phyloP scores from a whole-genome alignment of 2,797 vertebrate species.

The Enteromius argenteus region DNA sequence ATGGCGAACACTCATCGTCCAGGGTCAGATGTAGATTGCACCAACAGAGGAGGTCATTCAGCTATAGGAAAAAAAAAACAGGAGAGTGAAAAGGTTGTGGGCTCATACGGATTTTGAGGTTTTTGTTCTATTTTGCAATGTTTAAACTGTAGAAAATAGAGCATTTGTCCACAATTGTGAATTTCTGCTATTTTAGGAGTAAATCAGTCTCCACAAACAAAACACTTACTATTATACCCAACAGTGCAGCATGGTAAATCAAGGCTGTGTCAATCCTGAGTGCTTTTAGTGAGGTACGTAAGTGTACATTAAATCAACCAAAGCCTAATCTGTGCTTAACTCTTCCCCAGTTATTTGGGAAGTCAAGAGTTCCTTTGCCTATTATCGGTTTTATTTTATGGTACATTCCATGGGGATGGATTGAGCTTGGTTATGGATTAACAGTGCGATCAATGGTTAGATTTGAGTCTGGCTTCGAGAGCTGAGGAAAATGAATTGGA shows the following conservation, averaged over 20 bases:
- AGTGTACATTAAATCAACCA: constrained; percentile 71
- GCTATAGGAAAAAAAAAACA: constrained; percentile 80
- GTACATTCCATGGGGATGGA: constrained; percentile 85
- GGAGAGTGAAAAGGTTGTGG: constrained; percentile 71
- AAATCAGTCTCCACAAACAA: constrained; percentile 69
- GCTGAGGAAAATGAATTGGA: constrained; percentile 97
- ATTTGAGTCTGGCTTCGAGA: constrained; percentile 87
- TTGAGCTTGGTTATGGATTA: constrained; percentile 98
- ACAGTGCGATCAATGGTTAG: constrained; percentile 93
- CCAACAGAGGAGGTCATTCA: constrained; percentile 74
- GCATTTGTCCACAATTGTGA: not conserved
- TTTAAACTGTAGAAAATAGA: not conserved
- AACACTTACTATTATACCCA: constrained; percentile 27
- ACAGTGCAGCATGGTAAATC: constrained; percentile 53
- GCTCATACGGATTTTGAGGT: constrained; percentile 62
- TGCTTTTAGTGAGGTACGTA: constrained; percentile 61
- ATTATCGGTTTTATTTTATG: constrained; percentile 88
- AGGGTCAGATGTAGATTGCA: constrained; percentile 76
- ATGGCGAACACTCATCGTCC: constrained; percentile 72
- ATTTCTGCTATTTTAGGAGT: constrained; percentile 6
- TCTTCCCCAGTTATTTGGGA: constrained; percentile 83
- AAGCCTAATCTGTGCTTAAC: constrained; percentile 78
- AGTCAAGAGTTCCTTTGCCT: constrained; percentile 88
- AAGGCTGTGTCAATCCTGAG: constrained; percentile 40
- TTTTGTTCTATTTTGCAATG: not conserved